Percentiles rank a stretch among this genome's conserved stretches.
Evolutionary conservation across 2,113 vertebrate genomes (phyloP).

Genomic region (Trochalopteron elliotii): DNA sequence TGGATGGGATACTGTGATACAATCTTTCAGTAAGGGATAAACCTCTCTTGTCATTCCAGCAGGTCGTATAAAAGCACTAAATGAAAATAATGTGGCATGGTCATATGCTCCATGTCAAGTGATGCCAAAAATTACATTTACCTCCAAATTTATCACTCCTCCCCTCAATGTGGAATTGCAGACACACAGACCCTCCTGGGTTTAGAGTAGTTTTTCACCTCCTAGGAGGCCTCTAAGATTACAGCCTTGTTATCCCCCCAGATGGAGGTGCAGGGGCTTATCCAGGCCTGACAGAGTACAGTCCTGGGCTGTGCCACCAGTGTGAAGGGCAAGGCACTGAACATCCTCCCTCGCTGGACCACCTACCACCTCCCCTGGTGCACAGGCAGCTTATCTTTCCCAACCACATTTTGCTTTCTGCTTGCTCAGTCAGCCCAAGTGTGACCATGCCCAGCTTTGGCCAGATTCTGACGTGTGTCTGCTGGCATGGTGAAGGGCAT

Average conservation of each 20-base stretch:
- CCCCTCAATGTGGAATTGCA: neutral
- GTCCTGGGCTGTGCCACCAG: neutral
- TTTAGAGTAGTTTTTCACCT: neutral
- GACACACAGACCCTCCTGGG: fast-evolving
- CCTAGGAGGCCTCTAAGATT: neutral
- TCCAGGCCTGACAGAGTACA: neutral
- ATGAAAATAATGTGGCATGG: neutral
- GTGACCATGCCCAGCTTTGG: neutral
- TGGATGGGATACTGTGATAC: neutral
- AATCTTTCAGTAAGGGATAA: neutral
- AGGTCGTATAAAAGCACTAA: neutral
- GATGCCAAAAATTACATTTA: neutral
- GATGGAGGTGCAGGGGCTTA: neutral
- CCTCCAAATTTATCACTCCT: neutral
- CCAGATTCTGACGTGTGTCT: neutral
- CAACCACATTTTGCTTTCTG: neutral
- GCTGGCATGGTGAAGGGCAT: neutral
- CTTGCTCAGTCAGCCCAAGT: neutral
- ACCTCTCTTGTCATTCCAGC: neutral
- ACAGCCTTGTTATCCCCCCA: neutral
- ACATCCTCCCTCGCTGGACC: neutral
- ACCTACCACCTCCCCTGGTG: neutral
- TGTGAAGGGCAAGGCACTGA: neutral
- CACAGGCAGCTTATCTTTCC: neutral
- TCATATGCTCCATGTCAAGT: neutral